Conservation (phyloP, 1,140 invertebrate species). For the Paraescarpia echinospica region DNA sequence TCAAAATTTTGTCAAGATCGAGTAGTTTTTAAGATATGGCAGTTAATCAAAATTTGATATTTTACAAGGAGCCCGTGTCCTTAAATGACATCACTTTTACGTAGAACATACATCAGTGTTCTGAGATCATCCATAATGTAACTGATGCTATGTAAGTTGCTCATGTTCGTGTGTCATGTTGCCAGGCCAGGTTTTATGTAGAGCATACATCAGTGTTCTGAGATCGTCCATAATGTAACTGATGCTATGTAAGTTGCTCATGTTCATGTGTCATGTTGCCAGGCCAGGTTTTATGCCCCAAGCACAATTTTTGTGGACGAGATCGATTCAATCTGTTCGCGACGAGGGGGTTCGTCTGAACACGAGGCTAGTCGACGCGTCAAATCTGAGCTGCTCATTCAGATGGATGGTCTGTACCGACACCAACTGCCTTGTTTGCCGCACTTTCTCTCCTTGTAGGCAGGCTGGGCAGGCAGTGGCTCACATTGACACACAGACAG, state of each 20-base stretch:
- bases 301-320: conserved; percentile 99
- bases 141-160: neutral
- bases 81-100: neutral
- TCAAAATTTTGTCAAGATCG: too few species aligned
- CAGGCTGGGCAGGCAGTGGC: neutral
- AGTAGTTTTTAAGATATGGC: too few species aligned
- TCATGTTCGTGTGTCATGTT: conserved; percentile 10
- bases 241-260: neutral
- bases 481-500: neutral
- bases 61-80: too few species aligned
- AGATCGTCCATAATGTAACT: neutral
- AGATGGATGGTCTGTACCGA: conserved; percentile 86
- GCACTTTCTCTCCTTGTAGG: neutral
- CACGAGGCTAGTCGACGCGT: conserved; percentile 97
- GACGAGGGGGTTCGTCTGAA: conserved; percentile 93
- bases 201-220: neutral
- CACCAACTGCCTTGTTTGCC: neutral
- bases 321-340: conserved; percentile 97
- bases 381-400: conserved; percentile 96
- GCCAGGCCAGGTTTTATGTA: conserved; percentile 91
- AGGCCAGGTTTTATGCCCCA: conserved; percentile 97
- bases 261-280: conserved; percentile 34
- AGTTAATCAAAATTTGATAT: too few species aligned
- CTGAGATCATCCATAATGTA: neutral
- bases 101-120: neutral